Evolutionary conservation across 2,888 invertebrate species (phyloP).

Genomic region (Xestia sexstrigata): DNA sequence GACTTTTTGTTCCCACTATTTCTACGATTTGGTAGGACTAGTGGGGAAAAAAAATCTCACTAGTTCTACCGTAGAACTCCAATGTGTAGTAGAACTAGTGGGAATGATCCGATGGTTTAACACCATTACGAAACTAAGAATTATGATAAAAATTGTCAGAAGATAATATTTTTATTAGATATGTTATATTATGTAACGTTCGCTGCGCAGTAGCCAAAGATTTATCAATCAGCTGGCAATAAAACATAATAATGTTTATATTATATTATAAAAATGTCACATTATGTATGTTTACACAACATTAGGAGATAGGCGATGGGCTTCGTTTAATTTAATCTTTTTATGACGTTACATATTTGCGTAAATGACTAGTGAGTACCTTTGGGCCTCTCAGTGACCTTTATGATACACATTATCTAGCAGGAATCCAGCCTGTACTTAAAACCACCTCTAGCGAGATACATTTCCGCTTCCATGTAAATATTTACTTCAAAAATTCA

Average conservation of each 20-base stretch:
- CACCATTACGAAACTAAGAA: not conserved
- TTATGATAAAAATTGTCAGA: not conserved
- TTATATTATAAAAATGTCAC: conserved; percentile 46
- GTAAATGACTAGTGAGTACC: too few relatives aligned
- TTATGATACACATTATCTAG: not conserved
- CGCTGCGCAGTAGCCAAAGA: conserved; percentile 32
- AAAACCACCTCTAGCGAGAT: conserved; percentile 7
- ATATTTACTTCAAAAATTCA: conserved; percentile 40
- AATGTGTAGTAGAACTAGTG: too few relatives aligned
- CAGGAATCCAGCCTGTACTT: not conserved
- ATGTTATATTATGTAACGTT: conserved; percentile 11
- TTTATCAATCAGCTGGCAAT: conserved; percentile 46
- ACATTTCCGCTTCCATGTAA: conserved; percentile 32
- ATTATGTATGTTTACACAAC: conserved; percentile 42
- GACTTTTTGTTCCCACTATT: too few relatives aligned
- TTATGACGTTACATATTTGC: conserved; percentile 1
- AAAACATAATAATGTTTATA: conserved; percentile 43
- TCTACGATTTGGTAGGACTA: too few relatives aligned
- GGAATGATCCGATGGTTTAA: not conserved
- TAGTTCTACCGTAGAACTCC: too few relatives aligned
- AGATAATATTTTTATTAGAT: conserved; percentile 36
- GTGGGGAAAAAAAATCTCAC: too few relatives aligned
- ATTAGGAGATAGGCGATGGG: conserved; percentile 29
- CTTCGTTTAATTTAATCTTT: conserved; percentile 31
- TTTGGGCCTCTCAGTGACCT: conserved; percentile 15